phyloP scores from a whole-genome alignment of 2,113 vertebrate species.

The Macaca mulatta region DNA sequence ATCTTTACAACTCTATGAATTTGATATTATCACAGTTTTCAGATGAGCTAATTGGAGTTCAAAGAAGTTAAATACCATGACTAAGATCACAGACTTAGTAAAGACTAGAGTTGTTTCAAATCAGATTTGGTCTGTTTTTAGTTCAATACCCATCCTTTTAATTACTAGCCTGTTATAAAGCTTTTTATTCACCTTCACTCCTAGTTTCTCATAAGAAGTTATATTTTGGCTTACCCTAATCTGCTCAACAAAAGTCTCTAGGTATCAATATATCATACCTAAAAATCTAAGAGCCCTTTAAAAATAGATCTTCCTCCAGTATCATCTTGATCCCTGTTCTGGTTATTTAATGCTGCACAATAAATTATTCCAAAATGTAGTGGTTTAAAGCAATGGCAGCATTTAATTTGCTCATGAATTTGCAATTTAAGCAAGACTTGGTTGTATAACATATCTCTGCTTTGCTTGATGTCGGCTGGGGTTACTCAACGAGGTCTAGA shows the following conservation, averaged over 20 bases:
- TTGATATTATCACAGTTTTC: neutral
- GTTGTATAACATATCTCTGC: neutral
- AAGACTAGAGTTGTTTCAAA: neutral
- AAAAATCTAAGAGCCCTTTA: neutral
- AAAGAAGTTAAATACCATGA: neutral
- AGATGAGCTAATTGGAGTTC: neutral
- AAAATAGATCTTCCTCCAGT: constrained; percentile 3
- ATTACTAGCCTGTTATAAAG: constrained; percentile 15
- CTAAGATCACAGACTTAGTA: neutral
- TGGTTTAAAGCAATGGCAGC: neutral
- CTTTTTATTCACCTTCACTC: neutral
- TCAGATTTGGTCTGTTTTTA: neutral
- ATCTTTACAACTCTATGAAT: neutral
- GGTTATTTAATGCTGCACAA: neutral
- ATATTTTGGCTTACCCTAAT: neutral
- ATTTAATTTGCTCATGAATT: constrained; percentile 13
- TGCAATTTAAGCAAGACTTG: neutral
- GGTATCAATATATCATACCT: neutral
- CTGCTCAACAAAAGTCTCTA: neutral
- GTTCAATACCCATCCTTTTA: neutral
- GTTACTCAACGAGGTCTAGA: neutral
- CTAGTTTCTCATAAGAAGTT: neutral
- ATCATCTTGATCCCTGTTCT: neutral
- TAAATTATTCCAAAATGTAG: neutral
- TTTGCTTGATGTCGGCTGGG: neutral